phyloP scores from a whole-genome alignment of 2,888 invertebrate species.

The Rhingia campestris region DNA sequence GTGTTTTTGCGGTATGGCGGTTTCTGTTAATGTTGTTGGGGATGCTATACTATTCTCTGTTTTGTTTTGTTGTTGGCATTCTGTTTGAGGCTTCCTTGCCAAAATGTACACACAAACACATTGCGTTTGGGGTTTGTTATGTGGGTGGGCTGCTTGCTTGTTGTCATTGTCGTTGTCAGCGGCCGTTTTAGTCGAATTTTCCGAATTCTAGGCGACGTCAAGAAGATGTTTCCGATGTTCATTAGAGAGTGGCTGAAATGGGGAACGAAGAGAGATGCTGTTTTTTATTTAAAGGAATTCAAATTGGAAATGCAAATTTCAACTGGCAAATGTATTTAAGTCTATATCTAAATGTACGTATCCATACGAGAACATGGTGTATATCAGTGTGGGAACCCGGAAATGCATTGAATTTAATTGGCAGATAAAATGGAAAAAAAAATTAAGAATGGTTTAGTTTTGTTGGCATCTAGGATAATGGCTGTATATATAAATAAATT shows the following conservation, averaged over 20 bases:
- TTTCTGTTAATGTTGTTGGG: constrained; percentile 73
- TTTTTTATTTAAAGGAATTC: constrained; percentile 56
- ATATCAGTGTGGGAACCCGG: constrained; percentile 25
- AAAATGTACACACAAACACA: constrained; percentile 62
- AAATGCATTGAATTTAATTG: constrained; percentile 60
- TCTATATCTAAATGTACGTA: not conserved
- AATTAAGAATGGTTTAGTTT: constrained; percentile 24
- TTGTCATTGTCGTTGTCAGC: constrained; percentile 72
- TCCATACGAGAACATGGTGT: not conserved
- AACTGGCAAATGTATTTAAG: constrained; percentile 24
- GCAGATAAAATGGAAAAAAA: constrained; percentile 49
- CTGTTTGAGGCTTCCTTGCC: constrained; percentile 64
- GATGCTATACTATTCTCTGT: constrained; percentile 66
- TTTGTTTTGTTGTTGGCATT: constrained; percentile 66
- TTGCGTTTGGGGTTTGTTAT: constrained; percentile 61
- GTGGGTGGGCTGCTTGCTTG: constrained; percentile 55
- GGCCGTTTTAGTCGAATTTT: constrained; percentile 72
- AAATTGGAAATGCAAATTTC: constrained; percentile 71
- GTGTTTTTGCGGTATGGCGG: constrained; percentile 73
- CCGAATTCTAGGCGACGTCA: constrained; percentile 69
- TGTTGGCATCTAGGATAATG: constrained; percentile 32
- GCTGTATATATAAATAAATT: constrained; percentile 30
- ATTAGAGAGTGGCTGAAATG: constrained; percentile 67
- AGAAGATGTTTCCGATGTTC: constrained; percentile 72
- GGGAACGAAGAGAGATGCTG: constrained; percentile 41